Conservation (phyloP, 2,888 invertebrate genomes). For the Platypus cylindrus region DNA sequence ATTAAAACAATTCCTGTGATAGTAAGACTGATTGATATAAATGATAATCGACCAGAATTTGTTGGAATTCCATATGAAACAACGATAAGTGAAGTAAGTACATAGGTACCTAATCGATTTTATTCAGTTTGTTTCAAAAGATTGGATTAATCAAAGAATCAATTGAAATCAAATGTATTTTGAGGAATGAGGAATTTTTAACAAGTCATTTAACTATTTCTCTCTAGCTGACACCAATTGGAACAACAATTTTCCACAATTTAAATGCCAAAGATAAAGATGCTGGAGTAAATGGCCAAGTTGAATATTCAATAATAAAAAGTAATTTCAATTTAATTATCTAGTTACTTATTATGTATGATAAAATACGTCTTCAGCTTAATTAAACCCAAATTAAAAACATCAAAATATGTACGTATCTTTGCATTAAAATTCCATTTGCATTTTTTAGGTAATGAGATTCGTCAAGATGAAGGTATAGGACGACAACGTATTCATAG, state of each 20-base stretch:
- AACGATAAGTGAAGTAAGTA: conserved; percentile 70
- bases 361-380: not conserved
- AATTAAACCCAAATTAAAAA: not conserved
- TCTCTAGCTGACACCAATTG: conserved; percentile 72
- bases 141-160: too few species aligned
- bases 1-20: conserved; percentile 78
- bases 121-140: too few species aligned
- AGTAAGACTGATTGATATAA: conserved; percentile 79
- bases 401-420: not conserved
- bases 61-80: conserved; percentile 73
- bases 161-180: too few species aligned
- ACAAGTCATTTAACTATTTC: too few species aligned
- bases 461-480: conserved; percentile 41
- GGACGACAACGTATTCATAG: conserved; percentile 44
- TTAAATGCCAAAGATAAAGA: conserved; percentile 71
- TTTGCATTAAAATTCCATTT: not conserved
- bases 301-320: conserved; percentile 74
- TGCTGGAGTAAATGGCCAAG: conserved; percentile 76
- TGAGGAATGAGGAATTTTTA: too few species aligned
- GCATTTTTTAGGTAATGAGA: conserved; percentile 14
- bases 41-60: conserved; percentile 80
- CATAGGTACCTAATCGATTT: too few species aligned
- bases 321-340: conserved; percentile 37
- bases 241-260: conserved; percentile 72
- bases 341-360: too few species aligned